phyloP scores from a whole-genome alignment of 2,113 vertebrate genomes.

The Polypterus senegalus region DNA sequence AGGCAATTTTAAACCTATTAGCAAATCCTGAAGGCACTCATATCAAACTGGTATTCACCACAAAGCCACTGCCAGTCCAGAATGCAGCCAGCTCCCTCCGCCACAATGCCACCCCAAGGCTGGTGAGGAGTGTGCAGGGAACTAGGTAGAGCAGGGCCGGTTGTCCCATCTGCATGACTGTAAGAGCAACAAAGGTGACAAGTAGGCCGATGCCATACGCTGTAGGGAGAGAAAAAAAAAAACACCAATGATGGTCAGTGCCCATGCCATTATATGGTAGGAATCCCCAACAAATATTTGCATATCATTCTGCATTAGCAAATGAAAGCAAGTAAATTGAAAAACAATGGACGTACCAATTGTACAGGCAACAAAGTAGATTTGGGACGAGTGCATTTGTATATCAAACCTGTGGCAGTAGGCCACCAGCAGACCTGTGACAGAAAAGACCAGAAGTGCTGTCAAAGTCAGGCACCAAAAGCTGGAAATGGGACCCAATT shows the following conservation, averaged over 20 bases:
- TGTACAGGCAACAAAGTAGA: conserved; percentile 88
- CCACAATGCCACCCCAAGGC: conserved; percentile 75
- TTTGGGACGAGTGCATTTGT: conserved; percentile 74
- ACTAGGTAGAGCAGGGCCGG: conserved; percentile 91
- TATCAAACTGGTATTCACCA: conserved; percentile 98
- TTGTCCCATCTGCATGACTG: conserved; percentile 85
- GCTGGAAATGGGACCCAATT: no score
- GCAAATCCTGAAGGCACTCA: conserved; percentile 64
- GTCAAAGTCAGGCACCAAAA: no score
- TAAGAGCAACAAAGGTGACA: conserved; percentile 85
- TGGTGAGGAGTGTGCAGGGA: conserved; percentile 84
- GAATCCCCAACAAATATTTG: not conserved
- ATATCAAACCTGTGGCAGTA: conserved; percentile 95
- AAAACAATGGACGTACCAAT: conserved; percentile 55
- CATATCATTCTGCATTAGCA: no score
- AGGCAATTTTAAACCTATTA: conserved; percentile 59
- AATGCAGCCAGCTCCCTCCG: conserved; percentile 78
- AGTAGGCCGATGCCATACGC: conserved; percentile 87
- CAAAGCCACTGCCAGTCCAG: conserved; percentile 96
- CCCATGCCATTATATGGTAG: not conserved
- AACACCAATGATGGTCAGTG: not conserved
- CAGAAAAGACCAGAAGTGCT: conserved; percentile 6
- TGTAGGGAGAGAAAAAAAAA: conserved; percentile 26
- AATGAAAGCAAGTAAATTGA: not conserved
- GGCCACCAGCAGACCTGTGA: conserved; percentile 74